phyloP scores from a whole-genome alignment of 2,888 invertebrate species.

The Caenorhabditis macrosperma region DNA sequence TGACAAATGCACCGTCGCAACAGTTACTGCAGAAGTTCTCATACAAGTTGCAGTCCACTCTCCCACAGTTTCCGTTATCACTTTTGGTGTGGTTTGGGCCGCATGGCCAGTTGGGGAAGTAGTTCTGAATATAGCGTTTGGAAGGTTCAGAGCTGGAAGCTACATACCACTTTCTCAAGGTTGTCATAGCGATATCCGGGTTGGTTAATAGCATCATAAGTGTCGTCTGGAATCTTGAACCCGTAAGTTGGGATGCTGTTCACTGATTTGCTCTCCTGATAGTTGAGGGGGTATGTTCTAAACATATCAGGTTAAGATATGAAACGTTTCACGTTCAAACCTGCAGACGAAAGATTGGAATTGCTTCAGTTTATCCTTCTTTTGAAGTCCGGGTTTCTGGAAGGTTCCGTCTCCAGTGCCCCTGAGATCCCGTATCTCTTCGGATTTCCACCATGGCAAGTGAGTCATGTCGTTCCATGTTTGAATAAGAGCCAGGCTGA shows the following conservation, averaged over 20 bases:
- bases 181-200: slow-evolving; percentile 69
- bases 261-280: slow-evolving; percentile 54
- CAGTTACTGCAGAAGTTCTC: slow-evolving; percentile 60
- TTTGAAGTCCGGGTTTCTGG: slow-evolving; percentile 70
- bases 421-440: slow-evolving; percentile 48
- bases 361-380: slow-evolving; percentile 65
- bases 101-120: slow-evolving; percentile 71
- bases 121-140: slow-evolving; percentile 55
- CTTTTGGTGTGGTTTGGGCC: slow-evolving; percentile 56
- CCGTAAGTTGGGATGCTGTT: slow-evolving; percentile 64
- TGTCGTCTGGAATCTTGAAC: slow-evolving; percentile 64
- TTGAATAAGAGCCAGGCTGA: slow-evolving; percentile 61
- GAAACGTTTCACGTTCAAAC: background rate
- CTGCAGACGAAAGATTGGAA: slow-evolving; percentile 73
- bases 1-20: slow-evolving; percentile 55
- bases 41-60: slow-evolving; percentile 41
- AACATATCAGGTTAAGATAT: background rate
- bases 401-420: slow-evolving; percentile 72
- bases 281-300: slow-evolving; percentile 68
- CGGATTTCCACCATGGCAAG: slow-evolving; percentile 62
- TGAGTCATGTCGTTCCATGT: slow-evolving; percentile 55
- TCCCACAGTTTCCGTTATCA: slow-evolving; percentile 43
- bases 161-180: slow-evolving; percentile 60
- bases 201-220: slow-evolving; percentile 66
- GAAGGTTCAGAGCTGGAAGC: background rate